These are phyloP conservation scores for Manis pentadactyla DNA, from an alignment of 2,797 vertebrate genomes.

Conservation along the genomic window DNA sequence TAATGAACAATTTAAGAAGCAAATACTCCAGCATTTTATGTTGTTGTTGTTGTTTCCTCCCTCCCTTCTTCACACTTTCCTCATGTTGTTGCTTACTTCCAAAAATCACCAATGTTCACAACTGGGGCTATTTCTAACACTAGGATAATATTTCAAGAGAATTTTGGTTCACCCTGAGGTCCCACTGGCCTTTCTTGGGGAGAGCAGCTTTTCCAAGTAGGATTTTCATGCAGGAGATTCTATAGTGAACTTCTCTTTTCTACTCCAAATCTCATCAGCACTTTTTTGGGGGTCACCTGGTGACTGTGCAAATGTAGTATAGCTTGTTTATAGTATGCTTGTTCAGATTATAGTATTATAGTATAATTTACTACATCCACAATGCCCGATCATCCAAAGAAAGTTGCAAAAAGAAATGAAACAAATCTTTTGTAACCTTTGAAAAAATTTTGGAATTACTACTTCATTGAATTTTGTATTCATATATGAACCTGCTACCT, in stretches of 20 bases:
- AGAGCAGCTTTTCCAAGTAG: background rate
- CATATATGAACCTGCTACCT: background rate
- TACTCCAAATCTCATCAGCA: background rate
- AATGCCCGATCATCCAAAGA: background rate
- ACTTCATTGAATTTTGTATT: background rate
- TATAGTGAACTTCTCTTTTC: background rate
- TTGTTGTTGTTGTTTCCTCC: background rate
- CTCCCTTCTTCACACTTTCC: background rate
- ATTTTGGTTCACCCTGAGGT: background rate
- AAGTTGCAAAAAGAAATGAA: background rate
- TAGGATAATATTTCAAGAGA: background rate
- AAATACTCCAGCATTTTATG: background rate
- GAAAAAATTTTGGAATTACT: background rate
- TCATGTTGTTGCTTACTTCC: background rate
- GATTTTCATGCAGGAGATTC: background rate
- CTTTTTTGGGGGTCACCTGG: background rate
- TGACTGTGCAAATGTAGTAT: background rate
- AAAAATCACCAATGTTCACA: background rate
- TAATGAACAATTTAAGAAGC: slow-evolving; percentile 66
- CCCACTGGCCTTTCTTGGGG: background rate
- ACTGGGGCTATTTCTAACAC: background rate
- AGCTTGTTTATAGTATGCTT: too few species aligned
- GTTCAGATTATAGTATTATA: too few species aligned
- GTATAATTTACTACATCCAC: background rate
- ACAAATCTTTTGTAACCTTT: background rate